Evolutionary conservation across 2,113 vertebrate species (phyloP).

Genomic region (Uropsilus gracilis): DNA sequence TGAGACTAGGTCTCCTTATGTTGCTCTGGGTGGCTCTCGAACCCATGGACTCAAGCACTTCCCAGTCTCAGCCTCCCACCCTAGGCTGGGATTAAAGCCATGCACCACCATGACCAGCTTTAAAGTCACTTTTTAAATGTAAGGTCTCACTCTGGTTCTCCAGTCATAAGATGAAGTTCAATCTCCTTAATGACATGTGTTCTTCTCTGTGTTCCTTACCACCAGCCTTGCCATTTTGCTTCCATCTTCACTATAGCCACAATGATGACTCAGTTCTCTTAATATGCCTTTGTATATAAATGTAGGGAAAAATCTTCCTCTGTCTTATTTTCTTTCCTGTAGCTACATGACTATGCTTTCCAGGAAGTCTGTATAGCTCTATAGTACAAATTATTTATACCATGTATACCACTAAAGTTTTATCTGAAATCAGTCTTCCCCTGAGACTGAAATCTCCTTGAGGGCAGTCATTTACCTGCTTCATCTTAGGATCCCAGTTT

Average conservation of each 20-base stretch:
- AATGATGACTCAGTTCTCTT: not conserved
- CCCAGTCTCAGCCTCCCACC: too few relatives aligned
- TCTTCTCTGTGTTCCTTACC: not conserved
- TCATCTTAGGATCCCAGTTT: not conserved
- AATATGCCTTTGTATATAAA: not conserved
- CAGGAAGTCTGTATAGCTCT: not conserved
- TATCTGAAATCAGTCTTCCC: not conserved
- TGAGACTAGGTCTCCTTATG: too few relatives aligned
- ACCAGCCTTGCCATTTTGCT: not conserved
- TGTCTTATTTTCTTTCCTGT: not conserved
- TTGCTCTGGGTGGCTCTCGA: too few relatives aligned
- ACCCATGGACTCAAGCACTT: too few relatives aligned
- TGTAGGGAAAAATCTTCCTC: not conserved
- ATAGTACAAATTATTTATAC: not conserved
- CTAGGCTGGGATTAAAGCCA: too few relatives aligned
- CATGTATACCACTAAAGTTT: not conserved
- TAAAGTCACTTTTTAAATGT: not conserved
- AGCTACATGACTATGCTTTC: not conserved
- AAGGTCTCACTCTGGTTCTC: not conserved
- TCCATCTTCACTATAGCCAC: too few relatives aligned
- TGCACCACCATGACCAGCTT: too few relatives aligned
- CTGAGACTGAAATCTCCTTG: not conserved
- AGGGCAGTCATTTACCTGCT: not conserved
- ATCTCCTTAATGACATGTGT: not conserved
- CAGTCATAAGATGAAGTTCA: not conserved